Evolutionary conservation across 2,113 vertebrate species (phyloP).

Genomic region (Vulpes ferrilata): DNA sequence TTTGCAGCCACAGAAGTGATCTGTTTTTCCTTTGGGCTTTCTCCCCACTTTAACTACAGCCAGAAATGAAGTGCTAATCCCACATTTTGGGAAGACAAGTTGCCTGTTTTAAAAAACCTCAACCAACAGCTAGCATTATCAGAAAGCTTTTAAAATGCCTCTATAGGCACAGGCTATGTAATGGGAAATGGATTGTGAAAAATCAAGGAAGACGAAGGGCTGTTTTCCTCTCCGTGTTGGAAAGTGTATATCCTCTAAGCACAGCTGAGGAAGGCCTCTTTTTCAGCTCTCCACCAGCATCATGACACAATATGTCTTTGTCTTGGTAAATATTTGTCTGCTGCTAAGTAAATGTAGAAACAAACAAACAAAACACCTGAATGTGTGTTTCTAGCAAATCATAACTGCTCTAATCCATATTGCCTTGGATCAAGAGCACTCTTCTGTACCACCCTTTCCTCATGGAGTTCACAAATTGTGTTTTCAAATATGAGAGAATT

Average conservation of each 20-base stretch:
- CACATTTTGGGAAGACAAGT: constrained; percentile 37
- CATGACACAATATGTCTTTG: not conserved
- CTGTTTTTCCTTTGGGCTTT: constrained; percentile 47
- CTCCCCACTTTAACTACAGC: not conserved
- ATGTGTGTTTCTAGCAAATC: not conserved
- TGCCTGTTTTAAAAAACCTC: constrained; percentile 43
- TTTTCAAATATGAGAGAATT: constrained; percentile 45
- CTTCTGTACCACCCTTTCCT: not conserved
- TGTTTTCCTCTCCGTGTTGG: not conserved
- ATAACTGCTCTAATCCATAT: not conserved
- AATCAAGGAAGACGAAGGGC: not conserved
- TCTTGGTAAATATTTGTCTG: not conserved
- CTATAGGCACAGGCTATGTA: not conserved
- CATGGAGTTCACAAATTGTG: not conserved
- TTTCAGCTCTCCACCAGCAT: not conserved
- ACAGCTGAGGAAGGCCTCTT: not conserved
- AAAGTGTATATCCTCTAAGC: not conserved
- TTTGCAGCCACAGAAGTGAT: constrained; percentile 16
- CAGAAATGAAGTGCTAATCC: not conserved
- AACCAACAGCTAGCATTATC: not conserved
- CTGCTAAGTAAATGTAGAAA: not conserved
- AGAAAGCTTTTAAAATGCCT: not conserved
- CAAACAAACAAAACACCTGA: not conserved
- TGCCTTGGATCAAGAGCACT: not conserved
- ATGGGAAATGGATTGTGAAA: not conserved